A percentile compares a stretch with the other conserved stretches of the same genome.
phyloP scores from a whole-genome alignment of 2,888 invertebrate genomes.

The Microchrysa polita region DNA sequence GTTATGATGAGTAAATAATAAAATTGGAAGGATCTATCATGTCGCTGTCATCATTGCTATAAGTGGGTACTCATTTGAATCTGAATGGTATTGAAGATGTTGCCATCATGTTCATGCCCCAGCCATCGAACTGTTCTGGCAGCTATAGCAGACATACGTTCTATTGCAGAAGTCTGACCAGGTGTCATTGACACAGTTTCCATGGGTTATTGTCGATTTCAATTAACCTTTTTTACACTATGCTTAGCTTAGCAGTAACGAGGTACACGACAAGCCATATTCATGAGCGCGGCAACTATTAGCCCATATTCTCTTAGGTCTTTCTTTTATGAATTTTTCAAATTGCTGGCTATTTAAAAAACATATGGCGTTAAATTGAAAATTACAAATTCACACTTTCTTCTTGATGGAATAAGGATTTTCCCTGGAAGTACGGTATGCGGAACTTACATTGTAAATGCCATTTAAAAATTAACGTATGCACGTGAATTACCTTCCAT shows the following conservation, averaged over 20 bases:
- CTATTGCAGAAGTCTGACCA: background rate
- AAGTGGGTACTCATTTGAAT: background rate
- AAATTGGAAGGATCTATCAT: background rate
- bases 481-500: no score
- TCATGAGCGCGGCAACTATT: no score
- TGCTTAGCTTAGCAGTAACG: background rate
- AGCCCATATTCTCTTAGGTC: no score
- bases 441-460: no score
- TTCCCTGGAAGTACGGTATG: no score
- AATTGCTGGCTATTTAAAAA: no score
- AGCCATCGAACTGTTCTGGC: background rate
- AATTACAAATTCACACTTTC: no score
- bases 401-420: no score
- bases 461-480: no score
- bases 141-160: background rate
- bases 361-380: no score
- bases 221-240: background rate
- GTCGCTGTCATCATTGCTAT: slow-evolving; percentile 12
- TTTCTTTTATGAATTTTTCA: no score
- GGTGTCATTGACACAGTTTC: slow-evolving; percentile 23
- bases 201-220: slow-evolving; percentile 5
- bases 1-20: slow-evolving; percentile 20
- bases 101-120: background rate
- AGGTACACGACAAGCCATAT: no score
- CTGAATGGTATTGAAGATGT: background rate